Base-by-base conservation (phyloP, 2,797 vertebrate species). In the Fundulus diaphanus region DNA sequence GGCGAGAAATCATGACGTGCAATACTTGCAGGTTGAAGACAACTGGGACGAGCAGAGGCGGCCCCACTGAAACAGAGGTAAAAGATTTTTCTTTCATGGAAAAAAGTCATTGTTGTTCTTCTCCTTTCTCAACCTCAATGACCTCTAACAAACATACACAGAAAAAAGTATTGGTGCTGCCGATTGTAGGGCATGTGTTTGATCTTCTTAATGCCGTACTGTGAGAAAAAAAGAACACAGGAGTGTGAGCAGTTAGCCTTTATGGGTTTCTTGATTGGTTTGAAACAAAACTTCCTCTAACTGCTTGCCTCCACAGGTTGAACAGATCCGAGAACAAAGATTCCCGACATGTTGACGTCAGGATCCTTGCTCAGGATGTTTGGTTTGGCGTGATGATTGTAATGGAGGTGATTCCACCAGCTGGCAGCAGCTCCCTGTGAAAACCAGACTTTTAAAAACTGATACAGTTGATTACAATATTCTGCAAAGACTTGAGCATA, bases 371-470 rank as follows among this genome's bases (percentile, higher is more conserved):
- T 79, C 90, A 98, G 96, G 83, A 98, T 85, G 85, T 99, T 99
- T 76, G 98, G 97, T 82, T 99, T 99, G 65, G 97, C 97, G 0
- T 99, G 98, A 79, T 99, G 98, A 86, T 98, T 97, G 91, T 97
- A 99, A 89, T 99, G 98, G 6, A 97, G 95, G 74, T 99, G 98
- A 90, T 99, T 99, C 98, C 98, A 99, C 98, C 98, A 99, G 88
- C 96, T 96, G 67, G 96, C 97, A 11, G 98, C 98, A 11, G 96
- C 98, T 29, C 98, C 98, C 98, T 99, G 82, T 67, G 42, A 75
- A 70, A 77, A 68, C 4, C 2, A 5, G 3, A 12, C 22, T 49
- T 29, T 82, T 46, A 72, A 54, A 40, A 56, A n/a, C 51, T n/a
- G 24, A n/a, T n/a, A n/a, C n/a, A n/a, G n/a, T n/a, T n/a, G n/a